These are phyloP conservation scores for Numenius arquata DNA, from an alignment of 2,113 vertebrate genomes.

Conservation along the genomic window DNA sequence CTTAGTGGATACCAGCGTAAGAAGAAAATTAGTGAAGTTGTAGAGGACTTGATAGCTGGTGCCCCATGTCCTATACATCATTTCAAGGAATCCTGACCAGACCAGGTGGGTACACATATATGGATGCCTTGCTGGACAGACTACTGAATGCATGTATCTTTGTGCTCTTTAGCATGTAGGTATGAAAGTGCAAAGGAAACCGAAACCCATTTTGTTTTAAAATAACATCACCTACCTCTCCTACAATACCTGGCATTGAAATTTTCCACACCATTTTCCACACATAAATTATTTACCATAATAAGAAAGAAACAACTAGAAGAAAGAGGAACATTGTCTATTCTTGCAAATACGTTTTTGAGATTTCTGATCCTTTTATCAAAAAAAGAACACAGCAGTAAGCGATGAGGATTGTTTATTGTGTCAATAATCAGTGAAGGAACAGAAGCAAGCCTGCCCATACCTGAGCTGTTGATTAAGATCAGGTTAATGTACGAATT, in stretches of 20 bases:
- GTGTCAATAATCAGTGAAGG: not conserved
- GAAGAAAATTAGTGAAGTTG: not conserved
- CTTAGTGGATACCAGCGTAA: not conserved
- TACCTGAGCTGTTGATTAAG: not conserved
- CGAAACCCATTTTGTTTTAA: not conserved
- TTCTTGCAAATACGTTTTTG: not conserved
- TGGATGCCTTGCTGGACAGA: not conserved
- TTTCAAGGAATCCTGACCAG: not conserved
- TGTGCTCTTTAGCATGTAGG: not conserved
- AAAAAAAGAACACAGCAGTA: not conserved
- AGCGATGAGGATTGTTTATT: not conserved
- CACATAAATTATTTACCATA: not conserved
- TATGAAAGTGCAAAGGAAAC: not conserved
- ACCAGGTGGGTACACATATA: not conserved
- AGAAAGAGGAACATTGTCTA: not conserved
- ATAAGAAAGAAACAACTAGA: not conserved
- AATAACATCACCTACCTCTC: not conserved
- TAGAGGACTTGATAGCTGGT: not conserved
- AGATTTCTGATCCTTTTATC: not conserved
- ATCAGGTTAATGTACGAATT: not conserved
- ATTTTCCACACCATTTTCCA: not conserved
- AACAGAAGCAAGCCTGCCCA: not conserved
- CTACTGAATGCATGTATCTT: not conserved
- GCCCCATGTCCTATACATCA: not conserved
- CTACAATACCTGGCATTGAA: not conserved